Base-by-base conservation (phyloP, 2,113 vertebrate genomes). In the Campylorhamphus procurvoides region DNA sequence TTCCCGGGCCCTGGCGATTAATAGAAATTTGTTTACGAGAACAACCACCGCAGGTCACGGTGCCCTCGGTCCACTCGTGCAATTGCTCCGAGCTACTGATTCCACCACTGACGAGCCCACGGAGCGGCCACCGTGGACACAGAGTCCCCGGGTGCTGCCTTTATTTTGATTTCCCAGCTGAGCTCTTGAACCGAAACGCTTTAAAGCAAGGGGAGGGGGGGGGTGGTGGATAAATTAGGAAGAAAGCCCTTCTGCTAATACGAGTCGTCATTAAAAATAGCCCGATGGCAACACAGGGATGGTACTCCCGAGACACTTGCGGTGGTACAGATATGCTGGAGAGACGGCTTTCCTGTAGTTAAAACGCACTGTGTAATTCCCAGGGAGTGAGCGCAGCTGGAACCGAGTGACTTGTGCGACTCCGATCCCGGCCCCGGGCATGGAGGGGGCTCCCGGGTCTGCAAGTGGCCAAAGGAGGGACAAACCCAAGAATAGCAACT, bases 1-100 rank as follows among this genome's bases (percentile, higher is more conserved):
- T 97, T 96, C 97, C 93, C 82, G 80, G 96, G 95, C 97, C 92
- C n/a, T 84, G 88, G 92, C 92, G 93, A 96, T 97, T 95, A 95
- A 96, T 94, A 96, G 96, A 88, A 95, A 96, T 93, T 88, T 90
- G 96, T 97, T 97, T 67, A 92, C 56, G 90, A 94, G 89, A 97
- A 92, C 71, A 80, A 86, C 74, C 94, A 83, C 92, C 77, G 91
- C 87, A 78, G 97, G 96, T 97, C 97, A 97, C 84, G 15, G 87
- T 96, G 96, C 90, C 78, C 90, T 96, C 78, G 76, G 59, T 90
- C 90, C 81, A 1, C 92, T 44, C 47, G 81, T 22, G 83, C 84
- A 39, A 47, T 83, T 58, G 94, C 96, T 97, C 90, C 29, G 72
- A 97, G 95, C 79, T 35, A 81, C 97, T 59, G 91, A 75, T 96